Evolutionary conservation across 2,797 vertebrate genomes (phyloP).

Genomic region (Anguilla pacifica): DNA sequence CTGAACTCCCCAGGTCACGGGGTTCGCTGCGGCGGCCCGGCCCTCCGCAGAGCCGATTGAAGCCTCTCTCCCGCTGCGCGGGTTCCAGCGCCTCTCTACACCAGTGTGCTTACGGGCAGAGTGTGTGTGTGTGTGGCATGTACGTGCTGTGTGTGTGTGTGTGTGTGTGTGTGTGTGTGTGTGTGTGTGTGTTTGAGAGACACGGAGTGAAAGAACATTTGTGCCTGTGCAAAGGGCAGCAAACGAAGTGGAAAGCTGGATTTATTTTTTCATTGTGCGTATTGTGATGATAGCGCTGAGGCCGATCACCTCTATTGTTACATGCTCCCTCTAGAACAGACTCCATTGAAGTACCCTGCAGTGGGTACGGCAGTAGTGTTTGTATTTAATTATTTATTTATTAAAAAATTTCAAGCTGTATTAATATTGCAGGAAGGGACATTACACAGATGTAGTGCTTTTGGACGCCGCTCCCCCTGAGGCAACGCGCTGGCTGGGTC

Average conservation of each 20-base stretch:
- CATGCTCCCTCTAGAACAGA: background rate
- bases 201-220: background rate
- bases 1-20: background rate
- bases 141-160: too few relatives aligned
- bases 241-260: background rate
- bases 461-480: background rate
- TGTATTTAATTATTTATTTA: background rate
- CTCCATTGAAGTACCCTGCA: background rate
- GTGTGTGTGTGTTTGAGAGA: background rate
- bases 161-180: too few relatives aligned
- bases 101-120: background rate
- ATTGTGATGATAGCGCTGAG: background rate
- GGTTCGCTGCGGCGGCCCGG: background rate
- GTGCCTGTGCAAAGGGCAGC: background rate
- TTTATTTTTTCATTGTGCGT: background rate
- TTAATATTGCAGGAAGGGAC: background rate
- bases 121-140: too few relatives aligned
- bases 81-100: background rate
- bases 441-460: background rate
- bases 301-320: background rate
- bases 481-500: background rate
- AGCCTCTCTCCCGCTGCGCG: background rate
- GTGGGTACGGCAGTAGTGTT: background rate
- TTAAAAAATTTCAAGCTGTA: background rate
- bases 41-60: background rate